phyloP scores from a whole-genome alignment of 2,113 vertebrate genomes.

The Ceyx melanurus region DNA sequence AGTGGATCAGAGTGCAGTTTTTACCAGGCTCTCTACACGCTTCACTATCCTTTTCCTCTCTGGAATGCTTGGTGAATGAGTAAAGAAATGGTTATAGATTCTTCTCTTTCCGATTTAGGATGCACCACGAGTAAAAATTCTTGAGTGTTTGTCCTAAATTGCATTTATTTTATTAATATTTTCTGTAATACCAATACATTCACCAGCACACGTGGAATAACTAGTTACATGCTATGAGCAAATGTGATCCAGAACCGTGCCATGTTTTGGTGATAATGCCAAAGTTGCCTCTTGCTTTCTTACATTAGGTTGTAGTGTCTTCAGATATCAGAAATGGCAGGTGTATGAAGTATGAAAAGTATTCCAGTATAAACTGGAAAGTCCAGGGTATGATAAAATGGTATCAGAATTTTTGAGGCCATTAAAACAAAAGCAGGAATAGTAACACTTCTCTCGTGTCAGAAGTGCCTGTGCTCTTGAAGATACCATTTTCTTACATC shows the following conservation, averaged over 20 bases:
- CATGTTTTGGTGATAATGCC: background rate
- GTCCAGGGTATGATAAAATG: background rate
- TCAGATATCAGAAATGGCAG: background rate
- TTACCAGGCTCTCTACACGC: background rate
- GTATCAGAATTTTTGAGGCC: too few species aligned
- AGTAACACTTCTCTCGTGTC: background rate
- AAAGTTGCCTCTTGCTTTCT: background rate
- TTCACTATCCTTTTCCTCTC: background rate
- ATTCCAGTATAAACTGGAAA: background rate
- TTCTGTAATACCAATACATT: fast-evolving
- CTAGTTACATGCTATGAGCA: background rate
- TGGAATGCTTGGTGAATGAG: background rate
- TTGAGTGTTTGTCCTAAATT: background rate
- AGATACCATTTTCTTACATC: background rate
- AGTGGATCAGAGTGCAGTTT: fast-evolving
- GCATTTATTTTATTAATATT: background rate
- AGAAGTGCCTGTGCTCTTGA: background rate
- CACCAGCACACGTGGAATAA: background rate
- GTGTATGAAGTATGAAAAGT: background rate
- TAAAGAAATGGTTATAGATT: background rate
- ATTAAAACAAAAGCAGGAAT: background rate
- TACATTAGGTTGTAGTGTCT: background rate
- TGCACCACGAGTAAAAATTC: background rate
- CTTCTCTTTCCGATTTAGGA: background rate
- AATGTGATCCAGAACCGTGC: background rate